phyloP scores from a whole-genome alignment of 2,113 vertebrate species.

The Progne subis region DNA sequence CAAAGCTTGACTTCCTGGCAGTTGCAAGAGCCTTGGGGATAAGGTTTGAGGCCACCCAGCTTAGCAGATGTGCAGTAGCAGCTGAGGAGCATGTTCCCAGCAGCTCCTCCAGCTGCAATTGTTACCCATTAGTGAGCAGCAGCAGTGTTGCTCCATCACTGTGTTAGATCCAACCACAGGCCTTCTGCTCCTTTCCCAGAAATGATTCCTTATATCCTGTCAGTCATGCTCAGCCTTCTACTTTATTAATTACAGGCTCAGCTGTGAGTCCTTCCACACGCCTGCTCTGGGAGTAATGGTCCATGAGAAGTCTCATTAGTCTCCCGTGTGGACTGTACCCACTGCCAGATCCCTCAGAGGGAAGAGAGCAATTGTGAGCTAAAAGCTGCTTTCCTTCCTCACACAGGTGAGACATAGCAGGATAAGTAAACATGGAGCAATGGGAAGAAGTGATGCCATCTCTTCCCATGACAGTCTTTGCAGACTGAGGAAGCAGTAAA shows the following conservation, averaged over 20 bases:
- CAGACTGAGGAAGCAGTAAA: background rate
- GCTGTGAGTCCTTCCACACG: background rate
- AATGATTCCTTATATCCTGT: background rate
- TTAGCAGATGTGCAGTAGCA: background rate
- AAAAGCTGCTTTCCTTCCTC: background rate
- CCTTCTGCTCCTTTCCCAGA: background rate
- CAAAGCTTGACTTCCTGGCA: background rate
- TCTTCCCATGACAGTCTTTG: background rate
- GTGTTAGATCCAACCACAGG: background rate
- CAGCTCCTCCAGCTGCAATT: background rate
- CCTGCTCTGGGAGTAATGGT: background rate
- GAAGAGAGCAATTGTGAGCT: background rate
- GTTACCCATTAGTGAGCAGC: background rate
- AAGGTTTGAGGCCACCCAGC: background rate
- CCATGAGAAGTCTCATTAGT: constrained; percentile 5
- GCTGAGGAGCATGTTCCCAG: background rate
- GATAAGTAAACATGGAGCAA: background rate
- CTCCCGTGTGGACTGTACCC: background rate
- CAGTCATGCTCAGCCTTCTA: background rate
- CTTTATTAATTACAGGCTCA: constrained; percentile 35
- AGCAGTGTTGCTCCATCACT: background rate
- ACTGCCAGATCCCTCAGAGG: background rate
- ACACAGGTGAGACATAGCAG: background rate
- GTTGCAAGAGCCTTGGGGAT: background rate
- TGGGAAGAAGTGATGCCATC: background rate